A percentile compares a stretch with the other conserved stretches of the same genome.
phyloP scores from a whole-genome alignment of 1,140 invertebrate species.

The Sipha flava region DNA sequence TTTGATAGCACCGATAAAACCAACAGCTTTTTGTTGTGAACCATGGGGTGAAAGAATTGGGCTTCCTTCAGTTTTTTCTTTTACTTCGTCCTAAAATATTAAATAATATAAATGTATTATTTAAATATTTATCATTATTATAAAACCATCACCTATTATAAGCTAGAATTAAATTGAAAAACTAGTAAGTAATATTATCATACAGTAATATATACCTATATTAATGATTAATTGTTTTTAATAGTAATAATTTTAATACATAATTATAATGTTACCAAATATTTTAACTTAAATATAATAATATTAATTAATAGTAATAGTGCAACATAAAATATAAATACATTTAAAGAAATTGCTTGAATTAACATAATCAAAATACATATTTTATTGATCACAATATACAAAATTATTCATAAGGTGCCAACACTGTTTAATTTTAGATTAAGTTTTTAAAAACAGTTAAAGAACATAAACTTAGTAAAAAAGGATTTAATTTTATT shows the following conservation, averaged over 20 bases:
- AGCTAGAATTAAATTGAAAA: not conserved
- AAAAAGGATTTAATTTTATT: too few species aligned
- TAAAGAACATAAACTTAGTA: too few species aligned
- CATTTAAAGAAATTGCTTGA: too few species aligned
- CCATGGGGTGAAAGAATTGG: slow-evolving; percentile 33
- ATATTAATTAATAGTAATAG: not conserved
- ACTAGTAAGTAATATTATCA: not conserved
- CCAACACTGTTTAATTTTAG: not conserved
- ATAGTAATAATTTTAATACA: not conserved
- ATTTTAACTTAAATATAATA: not conserved
- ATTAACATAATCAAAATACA: too few species aligned
- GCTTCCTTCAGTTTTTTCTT: slow-evolving; percentile 36
- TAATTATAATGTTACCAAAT: not conserved
- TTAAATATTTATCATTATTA: not conserved
- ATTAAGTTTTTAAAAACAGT: too few species aligned
- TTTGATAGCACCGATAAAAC: slow-evolving; percentile 63
- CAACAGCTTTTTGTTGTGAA: slow-evolving; percentile 55
- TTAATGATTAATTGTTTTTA: not conserved
- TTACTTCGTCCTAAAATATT: slow-evolving; percentile 11
- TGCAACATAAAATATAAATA: too few species aligned
- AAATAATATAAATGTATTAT: not conserved
- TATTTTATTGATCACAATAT: too few species aligned
- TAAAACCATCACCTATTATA: not conserved
- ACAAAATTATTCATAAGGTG: not conserved
- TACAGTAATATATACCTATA: not conserved